Conservation (phyloP, 2,888 invertebrate species). For the Coronaproctus castanopsis region DNA sequence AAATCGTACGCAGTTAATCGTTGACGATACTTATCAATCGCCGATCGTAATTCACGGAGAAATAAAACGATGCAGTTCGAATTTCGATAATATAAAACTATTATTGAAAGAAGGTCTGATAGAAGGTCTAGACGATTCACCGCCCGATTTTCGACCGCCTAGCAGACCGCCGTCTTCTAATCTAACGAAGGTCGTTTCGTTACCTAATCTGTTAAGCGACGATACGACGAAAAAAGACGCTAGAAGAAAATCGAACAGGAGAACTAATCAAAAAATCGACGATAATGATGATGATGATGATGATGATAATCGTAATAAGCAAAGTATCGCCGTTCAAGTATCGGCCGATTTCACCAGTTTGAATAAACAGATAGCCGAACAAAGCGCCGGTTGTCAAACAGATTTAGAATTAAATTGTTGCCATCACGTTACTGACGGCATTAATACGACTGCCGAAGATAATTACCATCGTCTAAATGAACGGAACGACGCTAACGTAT, state of each 20-base stretch:
- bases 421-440: conserved; percentile 6
- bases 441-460: conserved; percentile 6
- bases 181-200: conserved; percentile 44
- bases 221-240: not conserved
- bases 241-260: not conserved
- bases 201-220: conserved; percentile 34
- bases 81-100: conserved; percentile 56
- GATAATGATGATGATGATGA: conserved; percentile 1
- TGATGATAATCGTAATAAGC: conserved; percentile 12
- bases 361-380: conserved; percentile 15
- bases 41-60: conserved; percentile 24
- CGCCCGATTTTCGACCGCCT: conserved; percentile 37
- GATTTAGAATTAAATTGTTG: conserved; percentile 12
- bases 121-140: conserved; percentile 30
- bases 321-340: conserved; percentile 16
- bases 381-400: conserved; percentile 15
- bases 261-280: not conserved
- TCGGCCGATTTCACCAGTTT: conserved; percentile 14
- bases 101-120: conserved; percentile 48
- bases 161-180: conserved; percentile 37
- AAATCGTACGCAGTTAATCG: conserved; percentile 25
- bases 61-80: conserved; percentile 49
- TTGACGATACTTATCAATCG: not conserved
- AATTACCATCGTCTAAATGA: not conserved
- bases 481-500: not conserved